Evolutionary conservation across 1,140 invertebrate species (phyloP).

Genomic region (Papilio dardanus): DNA sequence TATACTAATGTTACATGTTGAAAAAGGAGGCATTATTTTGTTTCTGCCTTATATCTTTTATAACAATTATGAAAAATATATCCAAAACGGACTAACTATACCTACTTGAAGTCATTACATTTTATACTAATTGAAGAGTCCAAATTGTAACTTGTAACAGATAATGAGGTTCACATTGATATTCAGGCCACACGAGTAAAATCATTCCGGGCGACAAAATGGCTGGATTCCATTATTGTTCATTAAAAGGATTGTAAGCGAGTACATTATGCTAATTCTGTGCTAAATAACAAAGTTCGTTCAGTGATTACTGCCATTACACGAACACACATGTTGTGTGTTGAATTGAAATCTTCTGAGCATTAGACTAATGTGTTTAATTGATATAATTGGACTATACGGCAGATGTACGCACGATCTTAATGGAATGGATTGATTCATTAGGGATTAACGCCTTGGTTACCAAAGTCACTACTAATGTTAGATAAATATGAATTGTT

Average conservation of each 20-base stretch:
- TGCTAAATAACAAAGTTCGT: slow-evolving; percentile 32
- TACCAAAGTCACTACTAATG: background rate
- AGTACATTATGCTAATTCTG: slow-evolving; percentile 30
- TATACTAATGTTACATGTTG: too few relatives aligned
- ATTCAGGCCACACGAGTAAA: slow-evolving; percentile 15
- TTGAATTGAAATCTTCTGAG: slow-evolving; percentile 26
- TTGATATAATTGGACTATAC: slow-evolving; percentile 29
- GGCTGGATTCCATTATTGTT: slow-evolving; percentile 30
- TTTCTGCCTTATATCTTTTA: background rate
- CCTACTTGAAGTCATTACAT: too few relatives aligned
- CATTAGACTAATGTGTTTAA: slow-evolving; percentile 32
- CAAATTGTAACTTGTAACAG: background rate
- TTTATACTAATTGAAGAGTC: background rate
- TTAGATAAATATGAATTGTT: slow-evolving; percentile 6
- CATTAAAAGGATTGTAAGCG: slow-evolving; percentile 30
- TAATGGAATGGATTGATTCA: slow-evolving; percentile 32
- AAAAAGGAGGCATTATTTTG: too few relatives aligned
- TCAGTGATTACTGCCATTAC: slow-evolving; percentile 29
- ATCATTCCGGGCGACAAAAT: slow-evolving; percentile 23
- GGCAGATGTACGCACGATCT: slow-evolving; percentile 3
- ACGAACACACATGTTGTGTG: background rate
- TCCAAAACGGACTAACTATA: too few relatives aligned
- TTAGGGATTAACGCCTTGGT: background rate
- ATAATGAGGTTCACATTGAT: background rate
- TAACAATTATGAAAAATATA: too few relatives aligned